Base-by-base conservation (phyloP, 2,797 vertebrate species). In the Helicolenus hilgendorfi region DNA sequence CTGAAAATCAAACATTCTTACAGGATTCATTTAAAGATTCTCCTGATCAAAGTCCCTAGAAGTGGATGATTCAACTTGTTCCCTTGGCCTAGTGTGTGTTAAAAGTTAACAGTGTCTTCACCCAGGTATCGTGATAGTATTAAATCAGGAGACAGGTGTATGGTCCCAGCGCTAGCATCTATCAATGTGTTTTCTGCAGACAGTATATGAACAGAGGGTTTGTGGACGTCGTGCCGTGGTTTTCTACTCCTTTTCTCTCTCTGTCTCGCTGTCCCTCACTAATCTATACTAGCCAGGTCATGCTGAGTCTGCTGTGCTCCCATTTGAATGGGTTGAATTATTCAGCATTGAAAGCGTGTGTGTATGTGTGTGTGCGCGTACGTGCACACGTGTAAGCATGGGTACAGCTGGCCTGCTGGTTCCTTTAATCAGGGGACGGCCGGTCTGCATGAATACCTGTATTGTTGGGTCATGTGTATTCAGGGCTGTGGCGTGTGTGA, bases 381-480 rank as follows among this genome's bases (percentile, higher is more conserved):
- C 33, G 77, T 81, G 85, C 76, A 22, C 87, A 62, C 81, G 81
- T 81, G 29, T 97, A 97, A 98, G 98, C 98, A 97, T 98, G 98
- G 98, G 98, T 98, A 98, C 98, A 99, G 98, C 98, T 98, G 98
- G 98, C 97, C 97, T 97, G 98, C 98, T 98, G 97, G 97, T 97
- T 94, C 97, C 98, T 98, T 98, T 99, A 98, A 99, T 99, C 98
- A 98, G 98, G 95, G 97, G 98, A 98, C 97, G 97, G 97, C 98
- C 97, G 96, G 95, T 97, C 98, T 96, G 97, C 98, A 97, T 98
- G 98, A 98, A 99, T 99, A 98, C 98, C 98, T 98, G 98, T 98
- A 99, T 99, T 99, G 98, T 98, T 98, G 97, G 98, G 98, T 98
- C 98, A 98, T 98, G 98, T 99, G 98, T 98, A 98, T 98, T 98